A percentile compares a stretch with the other conserved stretches of the same genome.
Evolutionary conservation across 2,888 invertebrate genomes (phyloP).

Genomic region (Epiblema foenella): DNA sequence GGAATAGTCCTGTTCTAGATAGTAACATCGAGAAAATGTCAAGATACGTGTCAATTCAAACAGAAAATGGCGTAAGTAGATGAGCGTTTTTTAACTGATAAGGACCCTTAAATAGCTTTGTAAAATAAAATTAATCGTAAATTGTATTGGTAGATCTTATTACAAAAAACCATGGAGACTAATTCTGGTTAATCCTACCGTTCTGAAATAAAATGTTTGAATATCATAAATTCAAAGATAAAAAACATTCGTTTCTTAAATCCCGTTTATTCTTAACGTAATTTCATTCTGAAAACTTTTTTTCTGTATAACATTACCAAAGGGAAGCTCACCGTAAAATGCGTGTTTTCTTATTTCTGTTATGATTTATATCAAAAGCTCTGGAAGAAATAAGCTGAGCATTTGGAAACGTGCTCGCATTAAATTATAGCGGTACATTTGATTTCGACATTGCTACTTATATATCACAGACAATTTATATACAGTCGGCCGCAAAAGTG

Average conservation of each 20-base stretch:
- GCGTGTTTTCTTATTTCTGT: constrained; percentile 22
- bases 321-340: constrained; percentile 19
- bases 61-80: too few species aligned
- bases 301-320: constrained; percentile 26
- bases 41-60: too few species aligned
- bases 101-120: too few species aligned
- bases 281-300: constrained; percentile 24
- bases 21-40: too few species aligned
- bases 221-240: background rate
- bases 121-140: too few species aligned
- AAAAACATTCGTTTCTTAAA: background rate
- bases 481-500: too few species aligned
- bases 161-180: background rate
- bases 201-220: background rate
- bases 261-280: constrained; percentile 5
- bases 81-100: too few species aligned
- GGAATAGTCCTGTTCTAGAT: too few species aligned
- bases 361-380: constrained; percentile 26
- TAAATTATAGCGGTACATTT: constrained; percentile 23
- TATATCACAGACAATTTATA: background rate
- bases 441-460: constrained; percentile 14
- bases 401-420: constrained; percentile 10
- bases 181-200: background rate
- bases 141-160: background rate
- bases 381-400: constrained; percentile 19